These are phyloP conservation scores for Ascidia mentula DNA, from an alignment of 23 tunicate species.

Conservation along the genomic window DNA sequence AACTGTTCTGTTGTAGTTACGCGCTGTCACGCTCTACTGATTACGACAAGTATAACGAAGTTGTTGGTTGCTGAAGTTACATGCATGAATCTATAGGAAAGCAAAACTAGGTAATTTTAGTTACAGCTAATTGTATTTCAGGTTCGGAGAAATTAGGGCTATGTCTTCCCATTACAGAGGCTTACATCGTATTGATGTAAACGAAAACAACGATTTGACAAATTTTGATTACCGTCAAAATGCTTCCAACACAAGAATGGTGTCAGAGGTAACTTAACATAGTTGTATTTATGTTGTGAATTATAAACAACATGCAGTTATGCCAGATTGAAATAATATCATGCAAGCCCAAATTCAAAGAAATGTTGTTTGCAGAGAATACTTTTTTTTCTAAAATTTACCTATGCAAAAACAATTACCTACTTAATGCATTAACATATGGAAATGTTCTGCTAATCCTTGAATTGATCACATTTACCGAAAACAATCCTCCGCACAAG, in stretches of 20 bases:
- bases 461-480: no score
- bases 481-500: no score
- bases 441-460: no score
- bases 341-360: no score
- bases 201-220: not conserved
- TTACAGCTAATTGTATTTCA: not conserved
- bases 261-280: not conserved
- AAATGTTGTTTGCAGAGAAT: no score
- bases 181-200: not conserved
- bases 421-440: no score
- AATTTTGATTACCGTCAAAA: not conserved
- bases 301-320: no score
- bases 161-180: constrained; percentile 1
- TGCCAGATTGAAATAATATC: no score
- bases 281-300: no score
- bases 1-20: not conserved
- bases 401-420: no score
- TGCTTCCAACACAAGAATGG: not conserved
- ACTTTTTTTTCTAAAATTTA: no score
- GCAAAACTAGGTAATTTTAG: not conserved
- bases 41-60: not conserved
- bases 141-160: not conserved
- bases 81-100: not conserved
- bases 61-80: not conserved
- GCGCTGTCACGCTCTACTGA: not conserved